A percentile compares a stretch with the other conserved stretches of the same genome.
These are phyloP conservation scores for rabbit (Oryctolagus cuniculus) DNA, from an alignment of 2,113 vertebrate species.

Conservation along the genomic window DNA sequence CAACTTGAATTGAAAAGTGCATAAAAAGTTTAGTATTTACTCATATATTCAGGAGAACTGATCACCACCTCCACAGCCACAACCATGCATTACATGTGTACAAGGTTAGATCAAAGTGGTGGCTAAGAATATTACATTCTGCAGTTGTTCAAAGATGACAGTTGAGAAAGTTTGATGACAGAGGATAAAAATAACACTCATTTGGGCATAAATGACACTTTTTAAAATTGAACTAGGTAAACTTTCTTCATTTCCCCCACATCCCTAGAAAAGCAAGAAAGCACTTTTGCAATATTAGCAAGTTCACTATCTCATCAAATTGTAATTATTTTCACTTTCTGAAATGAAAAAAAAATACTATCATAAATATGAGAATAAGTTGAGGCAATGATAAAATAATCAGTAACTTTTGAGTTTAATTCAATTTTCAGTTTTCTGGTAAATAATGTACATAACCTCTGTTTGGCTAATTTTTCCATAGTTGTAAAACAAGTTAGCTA, in stretches of 20 bases:
- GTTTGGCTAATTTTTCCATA: conserved; percentile 51
- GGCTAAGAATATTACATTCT: conserved; percentile 79
- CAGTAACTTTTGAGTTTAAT: conserved; percentile 45
- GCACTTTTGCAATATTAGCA: conserved; percentile 50
- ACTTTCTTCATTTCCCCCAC: conserved; percentile 7
- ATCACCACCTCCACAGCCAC: conserved; percentile 27
- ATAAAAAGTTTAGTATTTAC: conserved; percentile 55
- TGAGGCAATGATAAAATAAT: conserved; percentile 46
- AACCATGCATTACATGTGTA: conserved; percentile 59
- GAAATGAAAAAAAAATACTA: conserved; percentile 56
- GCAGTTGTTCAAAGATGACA: conserved; percentile 78
- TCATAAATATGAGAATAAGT: conserved; percentile 51
- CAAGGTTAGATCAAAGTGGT: conserved; percentile 78
- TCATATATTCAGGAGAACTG: conserved; percentile 30
- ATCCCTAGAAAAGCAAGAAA: conserved; percentile 59
- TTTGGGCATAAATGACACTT: conserved; percentile 71
- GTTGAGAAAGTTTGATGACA: conserved; percentile 79
- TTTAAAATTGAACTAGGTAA: conserved; percentile 56
- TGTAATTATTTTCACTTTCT: conserved; percentile 22
- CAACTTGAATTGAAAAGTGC: conserved; percentile 55
- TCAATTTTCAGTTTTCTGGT: conserved; percentile 48
- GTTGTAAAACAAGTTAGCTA: conserved; percentile 59
- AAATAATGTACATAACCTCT: conserved; percentile 45
- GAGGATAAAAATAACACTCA: conserved; percentile 81
- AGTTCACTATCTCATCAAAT: conserved; percentile 51